These are phyloP conservation scores for Apotomis betuletana DNA, from an alignment of 2,888 invertebrate genomes.

Conservation along the genomic window DNA sequence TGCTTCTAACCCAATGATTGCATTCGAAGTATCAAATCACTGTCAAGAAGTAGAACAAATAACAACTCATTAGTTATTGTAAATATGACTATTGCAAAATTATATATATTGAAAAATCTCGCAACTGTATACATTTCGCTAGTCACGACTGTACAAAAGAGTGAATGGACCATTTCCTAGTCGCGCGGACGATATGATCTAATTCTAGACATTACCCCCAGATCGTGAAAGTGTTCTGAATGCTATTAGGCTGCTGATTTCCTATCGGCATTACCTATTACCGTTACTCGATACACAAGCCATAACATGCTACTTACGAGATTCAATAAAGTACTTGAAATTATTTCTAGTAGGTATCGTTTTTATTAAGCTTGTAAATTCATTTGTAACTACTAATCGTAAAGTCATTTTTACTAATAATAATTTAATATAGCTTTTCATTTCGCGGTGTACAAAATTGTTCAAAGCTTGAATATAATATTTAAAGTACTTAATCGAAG, in stretches of 20 bases:
- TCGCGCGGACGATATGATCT: constrained; percentile 62
- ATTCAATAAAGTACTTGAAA: neutral
- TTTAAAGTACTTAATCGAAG: too few species aligned
- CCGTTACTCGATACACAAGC: constrained; percentile 11
- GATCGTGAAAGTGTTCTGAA: constrained; percentile 61
- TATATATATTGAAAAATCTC: neutral
- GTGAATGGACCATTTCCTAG: constrained; percentile 57
- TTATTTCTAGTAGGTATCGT: neutral
- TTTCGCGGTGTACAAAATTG: too few species aligned
- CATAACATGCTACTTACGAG: constrained; percentile 2
- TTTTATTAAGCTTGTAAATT: neutral
- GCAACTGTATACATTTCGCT: neutral
- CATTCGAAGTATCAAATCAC: too few species aligned
- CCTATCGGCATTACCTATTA: constrained; percentile 36
- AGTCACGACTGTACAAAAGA: constrained; percentile 47
- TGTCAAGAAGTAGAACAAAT: too few species aligned
- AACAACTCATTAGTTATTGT: too few species aligned
- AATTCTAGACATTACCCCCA: constrained; percentile 42
- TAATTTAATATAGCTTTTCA: too few species aligned
- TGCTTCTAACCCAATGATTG: too few species aligned
- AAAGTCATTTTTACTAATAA: too few species aligned
- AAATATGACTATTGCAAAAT: too few species aligned
- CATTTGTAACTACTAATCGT: too few species aligned
- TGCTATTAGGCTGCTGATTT: constrained; percentile 40
- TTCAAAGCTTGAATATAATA: too few species aligned